Conservation (phyloP, 2,113 vertebrate genomes). For the Engraulis encrasicolus region DNA sequence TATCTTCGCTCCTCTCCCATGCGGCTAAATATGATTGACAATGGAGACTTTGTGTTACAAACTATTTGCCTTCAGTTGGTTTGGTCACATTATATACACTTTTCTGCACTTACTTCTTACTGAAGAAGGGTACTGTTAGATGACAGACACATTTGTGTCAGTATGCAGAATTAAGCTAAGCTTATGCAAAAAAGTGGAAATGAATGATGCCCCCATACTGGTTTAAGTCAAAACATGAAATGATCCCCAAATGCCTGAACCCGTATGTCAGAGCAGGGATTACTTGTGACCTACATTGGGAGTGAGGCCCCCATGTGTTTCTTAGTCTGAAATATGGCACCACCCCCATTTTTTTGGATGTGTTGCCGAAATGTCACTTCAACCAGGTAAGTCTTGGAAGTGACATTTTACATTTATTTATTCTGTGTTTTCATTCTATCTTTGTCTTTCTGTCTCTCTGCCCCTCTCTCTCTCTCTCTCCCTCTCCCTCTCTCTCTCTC, state of each 20-base stretch:
- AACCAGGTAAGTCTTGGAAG: background rate
- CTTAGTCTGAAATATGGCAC: background rate
- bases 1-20: background rate
- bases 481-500: too few species aligned
- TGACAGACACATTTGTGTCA: too few species aligned
- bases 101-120: background rate
- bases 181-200: background rate
- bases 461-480: background rate
- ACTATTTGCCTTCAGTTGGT: background rate
- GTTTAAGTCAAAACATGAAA: background rate
- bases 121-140: background rate
- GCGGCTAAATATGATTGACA: background rate
- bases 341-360: background rate
- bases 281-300: background rate
- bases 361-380: background rate
- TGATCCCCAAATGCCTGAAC: background rate
- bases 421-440: constrained; percentile 4
- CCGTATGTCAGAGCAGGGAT: background rate
- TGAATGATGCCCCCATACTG: background rate
- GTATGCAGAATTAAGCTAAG: too few species aligned
- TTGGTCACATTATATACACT: background rate
- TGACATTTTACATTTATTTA: background rate
- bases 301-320: background rate
- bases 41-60: background rate
- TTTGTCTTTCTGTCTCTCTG: constrained; percentile 24